Evolutionary conservation across 2,888 invertebrate genomes (phyloP).

Genomic region (Drosophila hamatofila): DNA sequence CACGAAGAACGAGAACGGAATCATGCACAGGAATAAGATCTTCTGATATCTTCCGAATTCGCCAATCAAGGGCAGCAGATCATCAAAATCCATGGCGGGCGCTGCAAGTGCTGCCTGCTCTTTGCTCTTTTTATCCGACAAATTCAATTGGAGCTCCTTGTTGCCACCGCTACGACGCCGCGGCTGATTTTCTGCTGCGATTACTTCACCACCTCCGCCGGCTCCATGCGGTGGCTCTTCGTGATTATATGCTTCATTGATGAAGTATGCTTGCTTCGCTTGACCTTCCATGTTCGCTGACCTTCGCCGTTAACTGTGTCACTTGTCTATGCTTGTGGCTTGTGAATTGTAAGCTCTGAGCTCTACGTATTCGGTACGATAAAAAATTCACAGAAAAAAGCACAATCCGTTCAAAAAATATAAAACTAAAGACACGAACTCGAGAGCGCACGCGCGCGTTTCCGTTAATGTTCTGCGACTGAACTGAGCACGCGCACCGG

Average conservation of each 20-base stretch:
- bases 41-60: conserved; percentile 95
- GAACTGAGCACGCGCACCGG: conserved; percentile 77
- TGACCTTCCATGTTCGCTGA: conserved; percentile 67
- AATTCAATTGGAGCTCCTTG: conserved; percentile 74
- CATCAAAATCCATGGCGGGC: conserved; percentile 90
- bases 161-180: conserved; percentile 81
- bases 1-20: conserved; percentile 94
- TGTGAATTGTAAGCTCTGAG: neutral
- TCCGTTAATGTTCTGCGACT: conserved; percentile 76
- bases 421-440: conserved; percentile 26
- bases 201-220: conserved; percentile 31
- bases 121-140: conserved; percentile 41
- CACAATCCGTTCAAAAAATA: conserved; percentile 5
- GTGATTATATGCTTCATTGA: conserved; percentile 74
- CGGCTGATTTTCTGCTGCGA: conserved; percentile 54
- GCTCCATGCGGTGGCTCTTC: conserved; percentile 58
- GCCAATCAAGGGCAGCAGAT: conserved; percentile 92
- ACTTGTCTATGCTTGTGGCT: conserved; percentile 31
- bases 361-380: conserved; percentile 31
- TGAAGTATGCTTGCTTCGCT: conserved; percentile 76
- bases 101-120: conserved; percentile 23
- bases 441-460: conserved; percentile 68
- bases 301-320: conserved; percentile 55
- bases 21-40: conserved; percentile 92
- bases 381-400: conserved; percentile 61